Conservation (phyloP, 2,113 vertebrate species). For the cattle (Bos taurus) region ARS-UCD2.0 NC_037348.1:46444501-46445000, state of each 20-base stretch:
- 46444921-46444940: slow-evolving; percentile 44
- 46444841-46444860: slow-evolving; percentile 5
- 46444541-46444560: not conserved
- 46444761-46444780: not conserved
- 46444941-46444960: slow-evolving; percentile 24
- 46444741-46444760: slow-evolving; percentile 16
- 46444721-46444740: not conserved
- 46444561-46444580: not conserved
- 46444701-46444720: not conserved
- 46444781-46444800: not conserved
- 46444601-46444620: not conserved
- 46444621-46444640: not conserved
- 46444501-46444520: not conserved
- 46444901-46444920: slow-evolving; percentile 45
- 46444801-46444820: not conserved
- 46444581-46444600: not conserved
- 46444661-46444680: not conserved
- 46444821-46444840: not conserved
- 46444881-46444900: slow-evolving; percentile 16
- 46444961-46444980: slow-evolving; percentile 29
- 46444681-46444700: not conserved
- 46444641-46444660: not conserved
- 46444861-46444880: not conserved
- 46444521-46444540: not conserved
- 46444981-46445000: slow-evolving; percentile 30